Base-by-base conservation (phyloP, 1,140 invertebrate genomes). In the Musca vetustissima region DNA sequence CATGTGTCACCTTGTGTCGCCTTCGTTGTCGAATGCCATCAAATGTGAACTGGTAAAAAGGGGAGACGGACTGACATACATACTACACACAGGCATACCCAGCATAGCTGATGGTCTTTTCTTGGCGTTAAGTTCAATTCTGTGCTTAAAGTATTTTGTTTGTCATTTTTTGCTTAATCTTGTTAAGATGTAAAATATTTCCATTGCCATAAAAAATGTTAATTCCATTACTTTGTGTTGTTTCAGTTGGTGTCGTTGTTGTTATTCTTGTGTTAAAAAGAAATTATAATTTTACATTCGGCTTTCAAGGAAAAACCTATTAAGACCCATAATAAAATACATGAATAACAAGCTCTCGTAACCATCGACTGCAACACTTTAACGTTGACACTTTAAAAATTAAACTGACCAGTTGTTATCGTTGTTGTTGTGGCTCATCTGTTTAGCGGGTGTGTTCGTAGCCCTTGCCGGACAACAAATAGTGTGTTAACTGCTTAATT, bases 401-500 rank as follows among this genome's bases (percentile, higher is more conserved):
- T 17, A 19, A 8, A 61, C 1, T 17, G 7, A 15, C 28, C 49
- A 28, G 24, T 43, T 8, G 8, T 3, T 28, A 3, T 4, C 3
- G 3, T 28, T 4, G 28, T 43, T 43, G 3, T 32, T 32, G 28
- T 32, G 36, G 36, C 11, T 43, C 11, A 43, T 6, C 11, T 43
- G 28, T 3, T 32, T 32, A 43, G 36, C 57, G 17, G 36, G 28
- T 24, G 49, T 22, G 21, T 52, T n/a, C n/a, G 49, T 21, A 52
- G 9, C 28, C 57, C 17, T 36, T 36, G 28, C 28, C 57, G 15
- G n/a, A 17, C 13, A n/a, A 17, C 13, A 43, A 52, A 22, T 36
- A 36, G 28, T 61, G 57, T 61, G 28, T 61, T 61, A 61, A 61
- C 57, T 61, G 57, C 57, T 61, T 21, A 61, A 61, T 61, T 61